These are phyloP conservation scores for Poecile montanus DNA, from an alignment of 2,797 vertebrate genomes.

Conservation along the genomic window DNA sequence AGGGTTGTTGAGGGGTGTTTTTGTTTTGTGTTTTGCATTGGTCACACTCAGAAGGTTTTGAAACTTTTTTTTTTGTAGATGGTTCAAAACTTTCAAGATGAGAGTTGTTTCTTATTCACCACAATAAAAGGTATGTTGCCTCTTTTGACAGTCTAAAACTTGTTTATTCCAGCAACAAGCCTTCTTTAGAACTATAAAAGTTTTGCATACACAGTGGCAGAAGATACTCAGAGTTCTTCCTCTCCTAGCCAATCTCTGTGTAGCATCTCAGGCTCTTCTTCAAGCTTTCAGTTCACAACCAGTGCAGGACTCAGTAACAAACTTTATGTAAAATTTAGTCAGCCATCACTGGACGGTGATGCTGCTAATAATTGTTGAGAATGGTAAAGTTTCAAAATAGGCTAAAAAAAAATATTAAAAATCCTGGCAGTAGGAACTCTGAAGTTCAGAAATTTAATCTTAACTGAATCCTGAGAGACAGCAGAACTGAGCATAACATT, in stretches of 20 bases:
- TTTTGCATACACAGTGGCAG: neutral
- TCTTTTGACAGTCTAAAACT: neutral
- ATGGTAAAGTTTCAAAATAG: neutral
- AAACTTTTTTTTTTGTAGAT: slow-evolving; percentile 77
- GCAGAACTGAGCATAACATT: neutral
- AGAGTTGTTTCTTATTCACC: slow-evolving; percentile 93
- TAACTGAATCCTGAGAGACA: neutral
- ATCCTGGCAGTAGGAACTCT: neutral
- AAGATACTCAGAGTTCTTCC: neutral
- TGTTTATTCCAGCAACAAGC: neutral
- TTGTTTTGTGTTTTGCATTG: neutral
- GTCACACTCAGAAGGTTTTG: neutral
- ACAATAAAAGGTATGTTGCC: slow-evolving; percentile 87
- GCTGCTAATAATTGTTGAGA: neutral
- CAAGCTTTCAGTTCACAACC: neutral
- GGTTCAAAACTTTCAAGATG: slow-evolving; percentile 94
- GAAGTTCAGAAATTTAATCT: neutral
- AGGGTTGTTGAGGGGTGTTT: neutral
- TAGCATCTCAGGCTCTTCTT: neutral
- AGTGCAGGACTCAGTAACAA: neutral
- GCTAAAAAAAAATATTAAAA: neutral
- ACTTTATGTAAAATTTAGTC: neutral
- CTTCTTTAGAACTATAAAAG: neutral
- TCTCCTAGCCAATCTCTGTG: neutral
- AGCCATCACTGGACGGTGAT: neutral